Base-by-base conservation (phyloP, 2,888 invertebrate genomes). In the Maniola hyperantus region DNA sequence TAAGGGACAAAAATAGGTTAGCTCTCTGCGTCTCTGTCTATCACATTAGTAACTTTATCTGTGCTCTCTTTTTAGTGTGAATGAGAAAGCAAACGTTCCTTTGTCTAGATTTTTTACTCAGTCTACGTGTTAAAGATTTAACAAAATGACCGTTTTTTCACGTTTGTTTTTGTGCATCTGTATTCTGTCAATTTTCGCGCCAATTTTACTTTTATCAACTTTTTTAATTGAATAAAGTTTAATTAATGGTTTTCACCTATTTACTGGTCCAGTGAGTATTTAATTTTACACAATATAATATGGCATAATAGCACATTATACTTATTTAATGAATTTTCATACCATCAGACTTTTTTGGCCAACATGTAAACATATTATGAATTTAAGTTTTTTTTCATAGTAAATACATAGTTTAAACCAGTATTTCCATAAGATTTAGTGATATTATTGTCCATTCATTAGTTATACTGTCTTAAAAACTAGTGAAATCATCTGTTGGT, bases 101-200 rank as follows among this genome's bases (percentile, higher is more conserved):
- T n/a, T n/a, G n/a, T n/a, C n/a, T n/a, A n/a, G n/a, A n/a, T n/a
- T n/a, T n/a, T n/a, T n/a, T n/a, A n/a, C n/a, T n/a, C n/a, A n/a
- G n/a, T n/a, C n/a, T n/a, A n/a, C n/a, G n/a, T n/a, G n/a, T n/a
- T n/a, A n/a, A n/a, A n/a, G n/a, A n/a, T n/a, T n/a, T n/a, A n/a
- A n/a, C n/a, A n/a, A n/a, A n/a, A n/a, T n/a, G n/a, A n/a, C n/a
- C n/a, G 59, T 39, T 65, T 62, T 70, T 60, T 10, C 26, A 7
- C 4, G 18, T 48, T 44, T 57, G 57, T 68, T 70, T 67, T 70
- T 67, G 51, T 39, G 59, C 62, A 65, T 66, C 57, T 68, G 70
- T 69, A 87, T 79, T 78, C 83, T 84, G 83, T n/a, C n/a, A n/a
- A n/a, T n/a, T 85, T 26, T 26, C 26, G 87, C 87, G 88, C 88